A percentile compares a stretch with the other conserved stretches of the same genome.
phyloP scores from a whole-genome alignment of 23 tunicate genomes.

The Halocynthia aurantium region DNA sequence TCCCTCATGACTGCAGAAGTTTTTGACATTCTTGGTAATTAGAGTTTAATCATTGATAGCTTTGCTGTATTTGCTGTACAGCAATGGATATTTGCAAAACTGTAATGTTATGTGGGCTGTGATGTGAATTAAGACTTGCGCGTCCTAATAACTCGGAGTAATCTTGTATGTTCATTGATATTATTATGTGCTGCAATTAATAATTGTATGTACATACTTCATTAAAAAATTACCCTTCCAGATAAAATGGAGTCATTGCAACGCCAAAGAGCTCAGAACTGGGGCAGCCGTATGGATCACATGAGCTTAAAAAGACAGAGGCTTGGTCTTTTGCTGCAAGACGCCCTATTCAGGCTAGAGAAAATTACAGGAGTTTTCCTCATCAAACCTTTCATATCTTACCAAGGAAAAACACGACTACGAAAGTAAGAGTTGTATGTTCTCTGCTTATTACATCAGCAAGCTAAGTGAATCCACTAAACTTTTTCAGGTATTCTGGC shows the following conservation, averaged over 20 bases:
- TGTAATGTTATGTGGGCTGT: too few relatives aligned
- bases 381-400: slow-evolving; percentile 75
- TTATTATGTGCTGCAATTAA: too few relatives aligned
- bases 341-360: slow-evolving; percentile 72
- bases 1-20: slow-evolving; percentile 81
- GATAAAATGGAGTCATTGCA: slow-evolving; percentile 84
- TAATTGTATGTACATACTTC: too few relatives aligned
- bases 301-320: slow-evolving; percentile 57
- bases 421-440: slow-evolving; percentile 36
- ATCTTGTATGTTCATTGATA: too few relatives aligned
- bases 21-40: slow-evolving; percentile 54
- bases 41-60: neutral
- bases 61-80: neutral
- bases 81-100: too few relatives aligned
- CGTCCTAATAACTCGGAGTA: too few relatives aligned
- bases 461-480: neutral
- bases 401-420: slow-evolving; percentile 39
- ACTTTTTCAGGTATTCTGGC: slow-evolving; percentile 53
- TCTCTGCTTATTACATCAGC: neutral
- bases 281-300: slow-evolving; percentile 79
- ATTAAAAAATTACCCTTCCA: neutral
- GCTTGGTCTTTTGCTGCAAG: slow-evolving; percentile 46
- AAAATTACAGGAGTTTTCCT: slow-evolving; percentile 73
- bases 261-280: slow-evolving; percentile 65
- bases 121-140: too few relatives aligned